Evolutionary conservation across 2,797 vertebrate species (phyloP).

Genomic region (Sus cebifrons): DNA sequence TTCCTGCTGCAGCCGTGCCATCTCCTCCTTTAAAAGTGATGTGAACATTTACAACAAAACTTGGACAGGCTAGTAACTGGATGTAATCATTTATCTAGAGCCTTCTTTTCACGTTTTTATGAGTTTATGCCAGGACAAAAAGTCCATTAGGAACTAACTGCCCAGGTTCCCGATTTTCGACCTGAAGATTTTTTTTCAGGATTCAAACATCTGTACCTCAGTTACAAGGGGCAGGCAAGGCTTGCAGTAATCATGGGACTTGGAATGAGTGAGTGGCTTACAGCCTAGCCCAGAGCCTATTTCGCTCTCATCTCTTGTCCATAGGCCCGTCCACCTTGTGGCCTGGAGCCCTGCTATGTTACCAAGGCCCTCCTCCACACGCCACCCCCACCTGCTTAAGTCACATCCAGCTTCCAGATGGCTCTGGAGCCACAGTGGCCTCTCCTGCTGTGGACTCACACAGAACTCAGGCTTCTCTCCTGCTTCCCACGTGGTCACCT

Average conservation of each 20-base stretch:
- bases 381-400: neutral
- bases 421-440: too few species aligned
- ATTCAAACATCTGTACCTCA: neutral
- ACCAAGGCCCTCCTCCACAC: neutral
- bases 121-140: neutral
- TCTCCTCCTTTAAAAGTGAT: slow-evolving; percentile 94
- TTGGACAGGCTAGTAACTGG: neutral
- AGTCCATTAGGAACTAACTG: neutral
- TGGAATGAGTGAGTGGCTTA: neutral
- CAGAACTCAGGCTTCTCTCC: neutral
- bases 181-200: neutral
- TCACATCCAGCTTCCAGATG: neutral
- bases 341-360: neutral
- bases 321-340: neutral
- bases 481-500: neutral
- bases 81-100: neutral
- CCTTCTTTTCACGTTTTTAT: slow-evolving; percentile 29
- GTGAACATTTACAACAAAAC: neutral
- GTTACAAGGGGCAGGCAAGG: neutral
- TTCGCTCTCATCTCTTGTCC: neutral
- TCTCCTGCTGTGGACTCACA: neutral
- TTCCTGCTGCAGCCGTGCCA: slow-evolving; percentile 95
- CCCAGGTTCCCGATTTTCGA: neutral
- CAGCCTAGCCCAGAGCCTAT: neutral
- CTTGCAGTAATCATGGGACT: neutral